Evolutionary conservation across 2,113 vertebrate species (phyloP).

Genomic region (Tyrannus savana): DNA sequence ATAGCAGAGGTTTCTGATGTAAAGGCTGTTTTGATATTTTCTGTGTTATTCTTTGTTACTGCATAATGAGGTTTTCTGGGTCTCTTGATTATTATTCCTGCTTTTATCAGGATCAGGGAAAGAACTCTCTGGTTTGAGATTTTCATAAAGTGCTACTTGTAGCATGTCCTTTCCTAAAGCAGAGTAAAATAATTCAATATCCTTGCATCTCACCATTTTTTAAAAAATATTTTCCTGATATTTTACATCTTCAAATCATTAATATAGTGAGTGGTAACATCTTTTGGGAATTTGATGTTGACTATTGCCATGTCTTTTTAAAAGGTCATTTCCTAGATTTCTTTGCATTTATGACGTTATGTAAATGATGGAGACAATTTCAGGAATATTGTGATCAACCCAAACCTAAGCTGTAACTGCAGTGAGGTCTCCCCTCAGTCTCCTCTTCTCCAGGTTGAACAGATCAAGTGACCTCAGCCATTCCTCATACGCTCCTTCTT

Average conservation of each 20-base stretch:
- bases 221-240: background rate
- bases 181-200: background rate
- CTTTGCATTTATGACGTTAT: fast-evolving
- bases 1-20: background rate
- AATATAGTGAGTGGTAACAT: background rate
- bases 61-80: background rate
- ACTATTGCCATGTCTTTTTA: background rate
- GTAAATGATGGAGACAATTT: background rate
- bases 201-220: background rate
- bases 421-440: background rate
- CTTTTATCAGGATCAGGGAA: background rate
- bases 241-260: background rate
- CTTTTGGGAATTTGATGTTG: background rate
- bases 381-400: background rate
- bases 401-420: background rate
- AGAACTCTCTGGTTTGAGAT: background rate
- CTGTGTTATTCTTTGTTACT: background rate
- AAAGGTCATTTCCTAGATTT: background rate
- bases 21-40: background rate
- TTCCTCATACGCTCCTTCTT: background rate
- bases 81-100: background rate
- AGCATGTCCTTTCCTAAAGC: background rate
- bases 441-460: background rate
- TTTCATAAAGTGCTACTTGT: background rate
- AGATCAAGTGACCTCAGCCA: fast-evolving